A percentile compares a stretch with the other conserved stretches of the same genome.
These are phyloP conservation scores for Ectobius pallidus DNA, from an alignment of 2,888 invertebrate genomes.

Conservation along the genomic window DNA sequence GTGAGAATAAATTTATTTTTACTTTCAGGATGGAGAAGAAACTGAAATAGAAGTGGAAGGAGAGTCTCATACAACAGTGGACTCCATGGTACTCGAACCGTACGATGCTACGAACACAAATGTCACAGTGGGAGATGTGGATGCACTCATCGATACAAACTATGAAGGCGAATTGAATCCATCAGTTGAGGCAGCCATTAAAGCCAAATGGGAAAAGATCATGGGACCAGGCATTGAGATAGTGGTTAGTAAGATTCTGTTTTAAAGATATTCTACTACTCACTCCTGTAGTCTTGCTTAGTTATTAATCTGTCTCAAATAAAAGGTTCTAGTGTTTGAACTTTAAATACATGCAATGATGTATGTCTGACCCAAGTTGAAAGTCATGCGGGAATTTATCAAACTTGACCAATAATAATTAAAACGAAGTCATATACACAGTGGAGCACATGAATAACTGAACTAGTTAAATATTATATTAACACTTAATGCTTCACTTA, in stretches of 20 bases:
- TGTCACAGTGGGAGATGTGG: constrained; percentile 70
- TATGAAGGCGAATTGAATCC: constrained; percentile 68
- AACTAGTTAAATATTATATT: too few species aligned
- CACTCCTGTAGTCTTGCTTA: too few species aligned
- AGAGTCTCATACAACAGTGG: constrained; percentile 81
- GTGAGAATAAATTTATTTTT: neutral
- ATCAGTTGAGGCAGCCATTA: constrained; percentile 73
- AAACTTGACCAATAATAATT: too few species aligned
- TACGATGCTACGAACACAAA: constrained; percentile 66
- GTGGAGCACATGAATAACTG: too few species aligned
- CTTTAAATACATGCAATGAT: too few species aligned
- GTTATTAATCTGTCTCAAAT: too few species aligned
- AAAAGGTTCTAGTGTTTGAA: too few species aligned
- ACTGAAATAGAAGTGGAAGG: constrained; percentile 72
- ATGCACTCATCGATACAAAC: constrained; percentile 56
- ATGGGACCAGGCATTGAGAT: constrained; percentile 81
- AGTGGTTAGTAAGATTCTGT: constrained; percentile 75
- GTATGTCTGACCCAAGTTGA: too few species aligned
- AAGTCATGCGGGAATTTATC: too few species aligned
- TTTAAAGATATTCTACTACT: too few species aligned
- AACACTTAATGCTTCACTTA: too few species aligned
- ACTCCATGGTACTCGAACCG: constrained; percentile 69
- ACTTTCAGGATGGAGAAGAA: constrained; percentile 66
- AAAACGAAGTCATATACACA: too few species aligned
- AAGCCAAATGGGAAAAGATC: constrained; percentile 66